phyloP scores from a whole-genome alignment of 2,888 invertebrate species.

The Melieria crassipennis region DNA sequence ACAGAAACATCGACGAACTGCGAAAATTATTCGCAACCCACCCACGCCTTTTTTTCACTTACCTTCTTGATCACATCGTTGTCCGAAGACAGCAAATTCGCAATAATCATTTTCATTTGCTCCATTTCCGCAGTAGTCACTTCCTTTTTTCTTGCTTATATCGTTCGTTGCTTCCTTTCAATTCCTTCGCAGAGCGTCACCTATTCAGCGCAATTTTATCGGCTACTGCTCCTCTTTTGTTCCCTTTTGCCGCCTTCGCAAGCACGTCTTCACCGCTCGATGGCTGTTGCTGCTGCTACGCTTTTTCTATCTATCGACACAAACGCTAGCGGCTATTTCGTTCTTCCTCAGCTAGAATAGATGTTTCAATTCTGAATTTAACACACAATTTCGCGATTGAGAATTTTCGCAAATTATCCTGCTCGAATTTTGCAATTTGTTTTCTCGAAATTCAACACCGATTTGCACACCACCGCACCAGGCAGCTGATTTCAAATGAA shows the following conservation, averaged over 20 bases:
- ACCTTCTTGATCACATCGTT: conserved; percentile 72
- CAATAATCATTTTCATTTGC: conserved; percentile 66
- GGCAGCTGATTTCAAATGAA: conserved; percentile 32
- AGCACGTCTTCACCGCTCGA: conserved; percentile 10
- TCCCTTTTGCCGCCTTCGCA: not conserved
- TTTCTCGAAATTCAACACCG: conserved; percentile 3
- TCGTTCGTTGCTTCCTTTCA: conserved; percentile 7
- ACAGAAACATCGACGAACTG: too few relatives aligned
- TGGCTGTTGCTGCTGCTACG: too few relatives aligned
- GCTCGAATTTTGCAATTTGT: conserved; percentile 1
- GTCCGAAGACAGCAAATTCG: conserved; percentile 71
- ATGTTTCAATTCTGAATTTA: too few relatives aligned
- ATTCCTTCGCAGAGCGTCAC: conserved; percentile 14
- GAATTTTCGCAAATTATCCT: conserved; percentile 3
- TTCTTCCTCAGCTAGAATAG: not conserved
- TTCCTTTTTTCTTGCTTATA: not conserved
- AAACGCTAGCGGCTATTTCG: not conserved
- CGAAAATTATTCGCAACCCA: not conserved
- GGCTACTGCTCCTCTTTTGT: not conserved
- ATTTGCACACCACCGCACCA: conserved; percentile 19
- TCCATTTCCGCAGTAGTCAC: conserved; percentile 66
- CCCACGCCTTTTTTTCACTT: conserved; percentile 44
- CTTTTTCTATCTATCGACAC: too few relatives aligned
- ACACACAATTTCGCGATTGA: too few relatives aligned
- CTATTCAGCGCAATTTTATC: not conserved